Evolutionary conservation across 2,888 invertebrate species (phyloP).

Genomic region (Hydrotaea diabolus): DNA sequence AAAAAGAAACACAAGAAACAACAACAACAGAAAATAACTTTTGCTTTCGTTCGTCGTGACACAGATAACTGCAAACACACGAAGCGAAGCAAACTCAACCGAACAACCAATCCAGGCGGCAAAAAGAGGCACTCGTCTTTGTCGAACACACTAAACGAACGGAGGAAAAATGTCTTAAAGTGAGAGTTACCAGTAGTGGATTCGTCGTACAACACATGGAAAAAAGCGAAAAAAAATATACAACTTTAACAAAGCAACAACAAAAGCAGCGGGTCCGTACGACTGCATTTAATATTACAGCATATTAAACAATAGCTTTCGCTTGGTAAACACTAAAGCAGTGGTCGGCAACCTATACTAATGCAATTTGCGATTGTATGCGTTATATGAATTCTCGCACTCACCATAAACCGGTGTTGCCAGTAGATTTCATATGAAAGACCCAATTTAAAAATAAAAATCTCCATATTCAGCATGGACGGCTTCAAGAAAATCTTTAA

Average conservation of each 20-base stretch:
- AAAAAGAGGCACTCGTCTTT: neutral
- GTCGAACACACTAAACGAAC: too few relatives aligned
- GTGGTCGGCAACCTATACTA: too few relatives aligned
- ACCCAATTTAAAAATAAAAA: too few relatives aligned
- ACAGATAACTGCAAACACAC: slow-evolving; percentile 52
- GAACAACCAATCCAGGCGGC: slow-evolving; percentile 11
- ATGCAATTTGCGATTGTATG: too few relatives aligned
- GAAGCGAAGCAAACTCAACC: slow-evolving; percentile 6
- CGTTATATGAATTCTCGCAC: too few relatives aligned
- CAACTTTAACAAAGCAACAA: neutral
- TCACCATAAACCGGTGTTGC: too few relatives aligned
- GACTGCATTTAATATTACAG: slow-evolving; percentile 58
- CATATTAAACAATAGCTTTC: slow-evolving; percentile 50
- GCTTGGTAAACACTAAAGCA: slow-evolving; percentile 4
- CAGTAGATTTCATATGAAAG: too few relatives aligned
- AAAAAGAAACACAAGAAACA: neutral
- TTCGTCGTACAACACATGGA: neutral
- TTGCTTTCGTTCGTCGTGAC: slow-evolving; percentile 66
- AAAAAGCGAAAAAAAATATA: neutral
- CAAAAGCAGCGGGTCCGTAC: slow-evolving; percentile 7
- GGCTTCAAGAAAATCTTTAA: too few relatives aligned
- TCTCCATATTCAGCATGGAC: too few relatives aligned
- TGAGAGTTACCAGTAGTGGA: slow-evolving; percentile 51
- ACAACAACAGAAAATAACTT: slow-evolving; percentile 47
- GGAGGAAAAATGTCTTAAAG: slow-evolving; percentile 40